These are phyloP conservation scores for Tapirus indicus DNA, from an alignment of 2,797 vertebrate species.

Conservation along the genomic window DNA sequence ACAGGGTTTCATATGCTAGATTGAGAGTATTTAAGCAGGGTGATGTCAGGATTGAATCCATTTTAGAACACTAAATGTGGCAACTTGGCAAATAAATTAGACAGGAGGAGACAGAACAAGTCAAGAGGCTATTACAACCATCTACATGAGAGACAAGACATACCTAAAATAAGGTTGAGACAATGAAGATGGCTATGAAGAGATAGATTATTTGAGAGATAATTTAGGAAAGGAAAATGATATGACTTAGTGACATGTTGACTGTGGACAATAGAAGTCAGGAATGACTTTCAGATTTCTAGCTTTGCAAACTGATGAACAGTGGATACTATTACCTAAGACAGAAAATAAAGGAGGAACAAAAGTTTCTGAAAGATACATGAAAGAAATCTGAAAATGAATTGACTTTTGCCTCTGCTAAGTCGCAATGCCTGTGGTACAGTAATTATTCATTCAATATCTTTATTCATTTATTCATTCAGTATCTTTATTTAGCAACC, in stretches of 20 bases:
- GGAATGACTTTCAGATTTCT: slow-evolving; percentile 18
- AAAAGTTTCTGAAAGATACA: neutral
- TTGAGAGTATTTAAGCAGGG: neutral
- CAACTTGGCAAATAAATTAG: neutral
- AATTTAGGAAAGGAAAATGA: neutral
- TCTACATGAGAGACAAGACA: neutral
- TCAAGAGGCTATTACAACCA: neutral
- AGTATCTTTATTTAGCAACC: neutral
- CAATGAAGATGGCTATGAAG: neutral
- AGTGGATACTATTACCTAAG: neutral
- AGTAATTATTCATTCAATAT: neutral
- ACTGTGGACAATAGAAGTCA: neutral
- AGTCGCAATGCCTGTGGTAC: neutral
- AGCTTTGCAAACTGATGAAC: neutral
- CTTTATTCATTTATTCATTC: neutral
- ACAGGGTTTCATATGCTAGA: neutral
- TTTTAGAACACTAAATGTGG: neutral
- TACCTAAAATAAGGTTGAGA: neutral
- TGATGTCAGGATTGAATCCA: neutral
- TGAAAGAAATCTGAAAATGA: slow-evolving; percentile 3
- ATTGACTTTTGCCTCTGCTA: neutral
- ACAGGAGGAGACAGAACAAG: neutral
- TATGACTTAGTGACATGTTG: neutral
- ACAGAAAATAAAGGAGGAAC: neutral
- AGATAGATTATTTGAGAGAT: neutral